These are phyloP conservation scores for Nineta flava DNA, from an alignment of 2,888 invertebrate genomes.

Conservation along the genomic window DNA sequence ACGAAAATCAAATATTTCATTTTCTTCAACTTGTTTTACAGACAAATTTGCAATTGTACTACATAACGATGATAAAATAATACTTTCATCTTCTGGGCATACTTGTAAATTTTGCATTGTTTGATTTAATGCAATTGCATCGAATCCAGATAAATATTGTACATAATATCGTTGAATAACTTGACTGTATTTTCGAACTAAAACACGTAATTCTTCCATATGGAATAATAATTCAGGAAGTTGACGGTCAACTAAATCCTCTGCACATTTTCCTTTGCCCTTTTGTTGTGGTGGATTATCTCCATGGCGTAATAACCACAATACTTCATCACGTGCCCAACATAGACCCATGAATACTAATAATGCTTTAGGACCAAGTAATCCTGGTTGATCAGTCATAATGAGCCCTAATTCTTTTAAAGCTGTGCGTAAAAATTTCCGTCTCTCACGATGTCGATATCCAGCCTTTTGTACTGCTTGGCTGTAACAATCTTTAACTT, in stretches of 20 bases:
- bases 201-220: slow-evolving; percentile 89
- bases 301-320: slow-evolving; percentile 91
- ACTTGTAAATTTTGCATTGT: slow-evolving; percentile 68
- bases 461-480: slow-evolving; percentile 84
- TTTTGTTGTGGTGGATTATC: slow-evolving; percentile 85
- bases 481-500: slow-evolving; percentile 90
- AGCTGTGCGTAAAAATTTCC: slow-evolving; percentile 91
- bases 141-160: slow-evolving; percentile 91
- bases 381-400: slow-evolving; percentile 93
- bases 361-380: slow-evolving; percentile 92
- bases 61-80: slow-evolving; percentile 83
- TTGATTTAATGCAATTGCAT: slow-evolving; percentile 79
- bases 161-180: slow-evolving; percentile 96
- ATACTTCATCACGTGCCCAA: slow-evolving; percentile 90
- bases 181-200: slow-evolving; percentile 91
- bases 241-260: slow-evolving; percentile 89
- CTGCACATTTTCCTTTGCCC: slow-evolving; percentile 59
- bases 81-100: slow-evolving; percentile 88
- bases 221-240: slow-evolving; percentile 94
- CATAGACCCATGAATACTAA: slow-evolving; percentile 93
- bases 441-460: slow-evolving; percentile 80
- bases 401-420: slow-evolving; percentile 89
- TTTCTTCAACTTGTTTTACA: slow-evolving; percentile 92
- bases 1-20: slow-evolving; percentile 89
- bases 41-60: slow-evolving; percentile 71